These are phyloP conservation scores for Salticus scenicus DNA, from an alignment of 2,888 invertebrate genomes.

Conservation along the genomic window DNA sequence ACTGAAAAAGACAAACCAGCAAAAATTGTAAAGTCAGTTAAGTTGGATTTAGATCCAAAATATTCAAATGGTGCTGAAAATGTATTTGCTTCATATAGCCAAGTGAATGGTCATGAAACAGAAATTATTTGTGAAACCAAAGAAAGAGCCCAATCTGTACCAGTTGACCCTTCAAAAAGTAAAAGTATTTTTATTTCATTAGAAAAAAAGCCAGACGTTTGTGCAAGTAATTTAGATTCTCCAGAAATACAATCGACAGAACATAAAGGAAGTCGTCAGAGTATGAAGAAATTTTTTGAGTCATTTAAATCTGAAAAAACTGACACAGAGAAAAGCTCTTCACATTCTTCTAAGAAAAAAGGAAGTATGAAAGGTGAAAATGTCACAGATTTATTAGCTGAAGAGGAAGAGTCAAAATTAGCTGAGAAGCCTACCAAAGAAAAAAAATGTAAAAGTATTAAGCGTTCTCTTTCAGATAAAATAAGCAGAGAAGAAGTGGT, in stretches of 20 bases:
- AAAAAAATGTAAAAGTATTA: conserved; percentile 34
- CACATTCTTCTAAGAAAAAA: not conserved
- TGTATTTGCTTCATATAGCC: not conserved
- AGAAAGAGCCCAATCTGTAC: not conserved
- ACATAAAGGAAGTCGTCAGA: conserved; percentile 1
- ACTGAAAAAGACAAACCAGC: not conserved
- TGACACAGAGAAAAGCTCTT: not conserved
- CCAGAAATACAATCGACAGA: not conserved
- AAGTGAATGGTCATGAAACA: not conserved
- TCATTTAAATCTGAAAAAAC: conserved; percentile 31
- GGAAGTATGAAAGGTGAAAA: not conserved
- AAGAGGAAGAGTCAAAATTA: not conserved
- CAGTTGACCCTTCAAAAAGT: not conserved
- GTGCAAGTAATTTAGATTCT: not conserved
- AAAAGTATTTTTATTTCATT: not conserved
- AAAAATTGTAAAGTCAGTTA: not conserved
- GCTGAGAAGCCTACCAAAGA: conserved; percentile 13
- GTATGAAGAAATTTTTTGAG: conserved; percentile 41
- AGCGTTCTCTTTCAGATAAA: conserved; percentile 46
- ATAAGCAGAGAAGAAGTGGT: conserved; percentile 29
- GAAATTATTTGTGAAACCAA: not conserved
- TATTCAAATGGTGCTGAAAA: not conserved
- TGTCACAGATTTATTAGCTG: no score
- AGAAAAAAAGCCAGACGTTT: not conserved
- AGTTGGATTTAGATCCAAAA: not conserved